Evolutionary conservation across 2,113 vertebrate genomes (phyloP), one percentile per base, ranked within the genome.

Genomic region (Cathartes aura): DNA sequence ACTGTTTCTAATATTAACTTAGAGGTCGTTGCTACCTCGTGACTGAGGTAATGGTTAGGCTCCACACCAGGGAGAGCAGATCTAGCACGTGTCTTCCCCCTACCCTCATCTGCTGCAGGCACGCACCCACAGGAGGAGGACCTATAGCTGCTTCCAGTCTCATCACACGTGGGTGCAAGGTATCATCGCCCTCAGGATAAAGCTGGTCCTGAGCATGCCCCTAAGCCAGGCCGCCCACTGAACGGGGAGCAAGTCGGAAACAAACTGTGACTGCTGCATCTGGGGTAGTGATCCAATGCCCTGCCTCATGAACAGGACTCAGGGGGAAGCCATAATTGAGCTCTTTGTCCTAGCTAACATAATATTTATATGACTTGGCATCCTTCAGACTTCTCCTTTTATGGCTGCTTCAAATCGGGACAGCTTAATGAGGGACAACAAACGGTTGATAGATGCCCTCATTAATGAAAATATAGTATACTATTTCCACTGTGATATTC

Each of bases 361-460:
- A 78, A 36, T 56, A 62, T 72, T 84, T 72, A 48, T 40, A 74
- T 12, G 14, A 68, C 34, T 79, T 85, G 21, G 34, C 30, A 50
- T 64, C 50, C 71, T 93, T 76, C 73, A 72, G 38, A 30, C 38
- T 42, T 60, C 18, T 42, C 82, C 53, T 75, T 95, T 53, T 84
- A 88, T n/a, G 48, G 42, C 64, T 93, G 60, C 52, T 90, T 91
- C 74, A 82, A 81, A 88, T 68, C 48, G 85, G 74, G 40, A 72
- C 62, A 94, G 53, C 45, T 88, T 96, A 96, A 94, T 64, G 48
- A 96, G 53, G 40, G 53, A 82, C 42, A 72, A 68, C 32, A 82
- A 85, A 56, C 0, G 7, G 53, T 22, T 73, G 74, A 90, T 12
- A 72, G 60, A 82, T 62, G 70, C 17, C n/a, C 66, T 88, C 62